Evolutionary conservation across 1,140 invertebrate genomes (phyloP), one percentile per base, ranked within the genome.

Genomic region (Pseudomyrmex dendroicus): DNA sequence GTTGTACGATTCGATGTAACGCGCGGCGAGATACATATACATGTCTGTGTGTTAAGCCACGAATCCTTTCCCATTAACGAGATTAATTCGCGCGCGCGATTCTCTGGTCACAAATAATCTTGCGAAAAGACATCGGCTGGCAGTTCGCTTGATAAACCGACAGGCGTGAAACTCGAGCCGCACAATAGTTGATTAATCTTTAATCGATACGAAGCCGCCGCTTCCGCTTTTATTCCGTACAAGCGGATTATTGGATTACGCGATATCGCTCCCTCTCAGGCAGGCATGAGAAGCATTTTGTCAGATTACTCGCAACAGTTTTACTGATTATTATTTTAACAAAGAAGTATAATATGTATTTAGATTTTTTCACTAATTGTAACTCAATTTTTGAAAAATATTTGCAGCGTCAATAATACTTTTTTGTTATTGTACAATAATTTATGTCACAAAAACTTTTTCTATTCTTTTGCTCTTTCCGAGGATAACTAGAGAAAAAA

Each of bases 101-200:
- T 35, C 7, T 35, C 68, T 35, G 57, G 12, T 20, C 15, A 52
- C 20, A 35, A 70, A 70, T 68, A 74, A 48, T n/a, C 61, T 13
- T 35, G 48, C 50, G 50, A 12, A 48, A 46, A 77, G 25, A 44
- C 63, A 67, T n/a, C 44, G 48, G 48, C 5, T 8, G 59, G 35
- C 44, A 54, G 48, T 83, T 66, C n/a, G 22, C 9, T 35, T 20
- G 74, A 68, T 15, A 67, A 68, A 46, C 12, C 12, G 17, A 62
- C 35, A 72, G n/a, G 52, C 46, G 62, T 72, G 22, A 72, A 84
- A 82, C 72, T 50, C 44, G 9, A 56, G 52, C 35, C 46, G 13
- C 48, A 35, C 25, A n/a, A 25, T 15, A 17, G 50, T 78, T 78
- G 50, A 57, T 78, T 78, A 78, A 78, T 78, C 35, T 44, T 68